phyloP scores from a whole-genome alignment of 2,888 invertebrate genomes.

The Ligdia adustata region DNA sequence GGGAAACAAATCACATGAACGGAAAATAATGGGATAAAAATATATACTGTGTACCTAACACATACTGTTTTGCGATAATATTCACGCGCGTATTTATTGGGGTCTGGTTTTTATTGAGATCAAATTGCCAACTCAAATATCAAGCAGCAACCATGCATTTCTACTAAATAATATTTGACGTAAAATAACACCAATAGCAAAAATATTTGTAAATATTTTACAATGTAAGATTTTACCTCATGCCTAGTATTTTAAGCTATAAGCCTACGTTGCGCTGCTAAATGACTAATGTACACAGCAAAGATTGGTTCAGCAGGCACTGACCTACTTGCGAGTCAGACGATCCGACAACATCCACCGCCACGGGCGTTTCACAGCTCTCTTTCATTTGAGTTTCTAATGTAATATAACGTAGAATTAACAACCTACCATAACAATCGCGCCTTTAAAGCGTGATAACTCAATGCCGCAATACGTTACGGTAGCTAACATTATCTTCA shows the following conservation, averaged over 20 bases:
- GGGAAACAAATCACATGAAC: constrained; percentile 7
- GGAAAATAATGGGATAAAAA: constrained; percentile 5
- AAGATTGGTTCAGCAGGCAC: constrained; percentile 3
- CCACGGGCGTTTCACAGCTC: constrained; percentile 34
- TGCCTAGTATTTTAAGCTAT: no score
- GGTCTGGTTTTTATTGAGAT: no score
- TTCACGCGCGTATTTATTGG: no score
- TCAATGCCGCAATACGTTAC: constrained; percentile 18
- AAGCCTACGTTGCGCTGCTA: no score
- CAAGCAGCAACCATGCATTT: no score
- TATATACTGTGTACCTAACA: background rate
- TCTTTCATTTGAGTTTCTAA: constrained; percentile 39
- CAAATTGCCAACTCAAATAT: no score
- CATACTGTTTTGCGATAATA: no score
- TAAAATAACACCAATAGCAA: no score
- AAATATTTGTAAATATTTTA: no score
- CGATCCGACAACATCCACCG: constrained; percentile 24
- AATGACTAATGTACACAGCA: no score
- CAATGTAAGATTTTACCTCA: no score
- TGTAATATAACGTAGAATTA: constrained; percentile 39
- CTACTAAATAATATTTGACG: no score
- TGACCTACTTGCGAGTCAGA: constrained; percentile 28
- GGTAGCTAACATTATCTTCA: constrained; percentile 16
- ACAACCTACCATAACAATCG: constrained; percentile 31
- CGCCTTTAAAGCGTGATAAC: constrained; percentile 13